phyloP scores from a whole-genome alignment of 2,888 invertebrate species.

The Agapetus fuscipes region DNA sequence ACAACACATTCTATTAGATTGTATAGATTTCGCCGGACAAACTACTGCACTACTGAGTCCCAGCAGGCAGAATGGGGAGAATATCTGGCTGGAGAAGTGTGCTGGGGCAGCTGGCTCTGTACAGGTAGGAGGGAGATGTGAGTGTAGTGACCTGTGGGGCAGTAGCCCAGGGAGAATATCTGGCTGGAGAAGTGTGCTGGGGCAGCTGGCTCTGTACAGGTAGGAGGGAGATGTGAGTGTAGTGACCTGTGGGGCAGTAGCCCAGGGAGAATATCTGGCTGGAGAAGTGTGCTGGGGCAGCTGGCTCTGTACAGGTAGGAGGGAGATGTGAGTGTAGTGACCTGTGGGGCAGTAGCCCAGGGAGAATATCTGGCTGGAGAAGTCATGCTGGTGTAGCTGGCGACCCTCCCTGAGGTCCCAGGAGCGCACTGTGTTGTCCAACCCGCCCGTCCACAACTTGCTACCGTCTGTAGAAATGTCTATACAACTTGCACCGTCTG shows the following conservation, averaged over 20 bases:
- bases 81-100: conserved; percentile 87
- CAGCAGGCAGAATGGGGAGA: no score
- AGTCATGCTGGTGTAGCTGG: conserved; percentile 92
- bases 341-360: conserved; percentile 88
- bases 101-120: conserved; percentile 90
- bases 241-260: conserved; percentile 91
- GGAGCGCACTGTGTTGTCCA: conserved; percentile 93
- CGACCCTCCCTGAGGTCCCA: conserved; percentile 94
- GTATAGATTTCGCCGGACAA: no score
- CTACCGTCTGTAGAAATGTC: conserved; percentile 92
- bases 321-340: no score
- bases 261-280: conserved; percentile 80
- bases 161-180: conserved; percentile 80
- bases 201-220: conserved; percentile 89
- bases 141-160: conserved; percentile 89
- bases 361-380: conserved; percentile 82
- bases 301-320: no score
- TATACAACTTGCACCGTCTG: conserved; percentile 96
- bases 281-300: conserved; percentile 89
- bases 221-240: no score
- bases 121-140: no score
- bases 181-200: conserved; percentile 90
- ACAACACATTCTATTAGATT: no score
- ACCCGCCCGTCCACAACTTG: conserved; percentile 84
- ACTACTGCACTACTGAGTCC: no score